Base-by-base conservation (phyloP, 2,888 invertebrate genomes). In the Isotomurus palustris region DNA sequence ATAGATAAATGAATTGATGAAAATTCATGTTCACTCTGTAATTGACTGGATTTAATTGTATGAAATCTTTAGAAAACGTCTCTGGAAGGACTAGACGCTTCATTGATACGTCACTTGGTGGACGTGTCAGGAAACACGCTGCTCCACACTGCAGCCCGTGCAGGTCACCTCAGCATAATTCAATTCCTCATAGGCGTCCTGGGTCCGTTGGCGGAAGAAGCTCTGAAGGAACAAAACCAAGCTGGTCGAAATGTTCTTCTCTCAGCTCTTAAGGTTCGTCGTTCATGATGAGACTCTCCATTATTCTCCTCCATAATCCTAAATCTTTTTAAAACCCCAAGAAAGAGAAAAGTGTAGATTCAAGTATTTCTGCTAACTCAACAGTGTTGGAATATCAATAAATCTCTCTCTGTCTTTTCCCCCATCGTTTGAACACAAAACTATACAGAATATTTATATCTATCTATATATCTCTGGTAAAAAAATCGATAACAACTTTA, bases 41-140 rank as follows among this genome's bases (percentile, higher is more conserved):
- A n/a, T n/a, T n/a, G n/a, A n/a, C n/a, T n/a, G n/a, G n/a, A n/a
- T n/a, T n/a, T n/a, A n/a, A n/a, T n/a, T n/a, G n/a, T n/a, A n/a
- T n/a, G n/a, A 48, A 49, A 38, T 32, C 12, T 47, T 35, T 59
- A 74, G 74, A 70, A 73, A 69, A 64, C 65, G 22, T 71, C 72
- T 17, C 64, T 74, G 29, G 67, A 69, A 47, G 73, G 73, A 41
- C 35, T 70, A 60, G 70, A 75, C 61, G 71, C 73, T 1, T 74
- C 75, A 17, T 63, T 76, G 53, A 72, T 76, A 44, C 71, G 76
- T 29, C 75, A 75, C 67, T 71, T 76, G 55, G 74, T 73, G 17
- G 75, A 76, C 64, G 73, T 73, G 56, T 71, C 71, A 56, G 76
- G 75, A 56, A 75, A 75, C 66, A 75, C 73, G 58, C 66, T 76